Conservation (phyloP, 2,797 vertebrate genomes). For the Pseudocheirus occidentalis region DNA sequence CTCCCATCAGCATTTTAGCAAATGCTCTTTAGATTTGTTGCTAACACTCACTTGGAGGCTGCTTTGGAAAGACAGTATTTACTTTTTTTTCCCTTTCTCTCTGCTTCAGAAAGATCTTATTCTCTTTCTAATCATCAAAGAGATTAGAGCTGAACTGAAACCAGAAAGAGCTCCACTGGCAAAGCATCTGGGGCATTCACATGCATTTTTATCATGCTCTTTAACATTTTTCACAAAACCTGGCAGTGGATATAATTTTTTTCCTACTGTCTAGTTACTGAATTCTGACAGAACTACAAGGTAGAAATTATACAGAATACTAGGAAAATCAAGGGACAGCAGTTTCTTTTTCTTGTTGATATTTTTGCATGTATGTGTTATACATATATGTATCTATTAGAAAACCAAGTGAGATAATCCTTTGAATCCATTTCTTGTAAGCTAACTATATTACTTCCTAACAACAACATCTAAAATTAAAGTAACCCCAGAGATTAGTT, state of each 20-base stretch:
- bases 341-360: constrained; percentile 5
- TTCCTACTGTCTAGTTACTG: neutral
- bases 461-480: neutral
- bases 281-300: constrained; percentile 20
- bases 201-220: constrained; percentile 58
- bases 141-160: constrained; percentile 59
- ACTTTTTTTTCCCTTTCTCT: neutral
- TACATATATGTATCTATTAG: neutral
- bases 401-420: neutral
- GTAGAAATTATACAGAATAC: constrained; percentile 49
- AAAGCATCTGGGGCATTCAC: constrained; percentile 45
- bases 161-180: constrained; percentile 22
- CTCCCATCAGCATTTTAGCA: constrained; percentile 9
- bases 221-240: constrained; percentile 54
- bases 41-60: constrained; percentile 16
- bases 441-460: neutral
- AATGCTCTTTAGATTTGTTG: constrained; percentile 41
- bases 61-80: constrained; percentile 43
- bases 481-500: neutral
- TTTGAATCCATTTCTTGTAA: constrained; percentile 41
- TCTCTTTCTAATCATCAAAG: constrained; percentile 70
- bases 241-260: neutral
- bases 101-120: constrained; percentile 49
- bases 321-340: constrained; percentile 21
- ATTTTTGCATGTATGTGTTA: neutral